A percentile compares a stretch with the other conserved stretches of the same genome.
phyloP scores from a whole-genome alignment of 1,140 invertebrate genomes.

The Pantala flavescens region DNA sequence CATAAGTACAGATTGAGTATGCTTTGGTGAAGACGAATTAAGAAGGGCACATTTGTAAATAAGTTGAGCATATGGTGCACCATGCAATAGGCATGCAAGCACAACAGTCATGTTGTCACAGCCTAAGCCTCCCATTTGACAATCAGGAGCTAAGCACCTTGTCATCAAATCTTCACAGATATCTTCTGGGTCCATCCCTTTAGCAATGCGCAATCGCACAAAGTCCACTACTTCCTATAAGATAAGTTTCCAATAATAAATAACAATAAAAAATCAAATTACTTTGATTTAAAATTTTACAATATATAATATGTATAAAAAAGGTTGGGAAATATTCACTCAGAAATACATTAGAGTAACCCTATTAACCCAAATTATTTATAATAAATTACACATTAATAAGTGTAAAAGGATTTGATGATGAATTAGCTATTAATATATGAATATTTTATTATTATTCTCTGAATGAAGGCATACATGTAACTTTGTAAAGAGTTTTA shows the following conservation, averaged over 20 bases:
- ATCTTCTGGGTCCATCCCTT: conserved; percentile 76
- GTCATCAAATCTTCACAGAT: conserved; percentile 95
- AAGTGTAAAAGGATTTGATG: no score
- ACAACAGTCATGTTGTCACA: conserved; percentile 99
- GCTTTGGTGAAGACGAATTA: background rate
- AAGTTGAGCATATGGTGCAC: conserved; percentile 62
- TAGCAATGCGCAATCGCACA: conserved; percentile 68
- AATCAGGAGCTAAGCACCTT: conserved; percentile 88
- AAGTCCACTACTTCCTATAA: conserved; percentile 81
- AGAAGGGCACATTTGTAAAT: conserved; percentile 33
- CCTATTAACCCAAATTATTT: no score
- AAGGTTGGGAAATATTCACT: no score
- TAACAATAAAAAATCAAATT: background rate
- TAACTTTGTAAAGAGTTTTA: no score
- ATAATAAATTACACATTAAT: no score
- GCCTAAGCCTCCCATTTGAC: conserved; percentile 88
- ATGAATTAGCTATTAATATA: no score
- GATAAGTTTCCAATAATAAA: background rate
- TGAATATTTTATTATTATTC: no score
- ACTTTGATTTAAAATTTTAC: background rate
- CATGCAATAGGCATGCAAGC: conserved; percentile 68
- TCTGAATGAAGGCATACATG: no score
- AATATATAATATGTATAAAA: no score
- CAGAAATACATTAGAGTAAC: no score
- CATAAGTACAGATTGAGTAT: background rate